Conservation (phyloP, 2,113 vertebrate genomes). For the Scomber scombrus region DNA sequence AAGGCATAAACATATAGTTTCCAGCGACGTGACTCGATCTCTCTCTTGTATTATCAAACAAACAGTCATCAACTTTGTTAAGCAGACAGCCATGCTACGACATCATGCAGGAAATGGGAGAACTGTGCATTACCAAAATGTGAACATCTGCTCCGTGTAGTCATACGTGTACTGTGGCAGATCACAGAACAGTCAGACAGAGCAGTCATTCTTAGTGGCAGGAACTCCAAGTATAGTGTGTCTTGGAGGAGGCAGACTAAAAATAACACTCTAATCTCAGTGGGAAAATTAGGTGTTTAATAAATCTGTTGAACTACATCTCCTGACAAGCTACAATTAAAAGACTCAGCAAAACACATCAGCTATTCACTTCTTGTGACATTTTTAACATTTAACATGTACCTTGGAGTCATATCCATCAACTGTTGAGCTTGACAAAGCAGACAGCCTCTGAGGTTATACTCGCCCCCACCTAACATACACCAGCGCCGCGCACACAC, state of each 20-base stretch:
- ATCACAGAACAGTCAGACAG: conserved; percentile 33
- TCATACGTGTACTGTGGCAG: background rate
- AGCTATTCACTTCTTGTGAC: conserved; percentile 70
- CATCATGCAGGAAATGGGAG: conserved; percentile 41
- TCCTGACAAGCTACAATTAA: conserved; percentile 76
- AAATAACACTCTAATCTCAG: conserved; percentile 73
- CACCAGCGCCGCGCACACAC: conserved; percentile 2
- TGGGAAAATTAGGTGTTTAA: conserved; percentile 77
- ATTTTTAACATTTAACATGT: conserved; percentile 69
- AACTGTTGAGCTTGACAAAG: conserved; percentile 71
- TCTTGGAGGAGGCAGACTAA: conserved; percentile 59
- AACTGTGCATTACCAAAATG: conserved; percentile 37
- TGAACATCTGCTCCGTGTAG: conserved; percentile 49
- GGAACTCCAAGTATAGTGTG: conserved; percentile 50
- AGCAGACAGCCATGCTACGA: conserved; percentile 23
- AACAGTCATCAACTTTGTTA: conserved; percentile 47
- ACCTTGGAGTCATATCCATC: conserved; percentile 78
- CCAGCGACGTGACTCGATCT: background rate
- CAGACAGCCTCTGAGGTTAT: conserved; percentile 65
- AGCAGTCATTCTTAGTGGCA: conserved; percentile 51
- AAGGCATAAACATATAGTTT: conserved; percentile 18
- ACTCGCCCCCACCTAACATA: conserved; percentile 6
- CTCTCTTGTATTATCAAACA: conserved; percentile 32
- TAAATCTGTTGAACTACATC: conserved; percentile 77
- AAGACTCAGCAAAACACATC: conserved; percentile 71